These are phyloP conservation scores for Scylla paramamosain DNA, from an alignment of 1,140 invertebrate genomes.

Conservation along the genomic window DNA sequence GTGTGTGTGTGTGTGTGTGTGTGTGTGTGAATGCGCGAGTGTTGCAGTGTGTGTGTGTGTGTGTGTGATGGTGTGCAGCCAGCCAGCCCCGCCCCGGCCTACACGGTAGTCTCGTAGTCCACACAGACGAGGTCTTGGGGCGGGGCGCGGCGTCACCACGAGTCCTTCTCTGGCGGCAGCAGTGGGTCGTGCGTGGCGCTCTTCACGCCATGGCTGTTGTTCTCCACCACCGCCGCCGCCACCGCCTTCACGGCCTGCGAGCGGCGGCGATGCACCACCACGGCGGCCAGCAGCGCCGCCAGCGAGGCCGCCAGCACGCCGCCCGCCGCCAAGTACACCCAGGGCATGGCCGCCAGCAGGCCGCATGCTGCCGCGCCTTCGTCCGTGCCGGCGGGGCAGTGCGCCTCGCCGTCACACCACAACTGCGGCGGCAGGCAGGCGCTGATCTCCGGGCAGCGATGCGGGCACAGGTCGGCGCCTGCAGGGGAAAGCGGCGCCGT, in stretches of 20 bases:
- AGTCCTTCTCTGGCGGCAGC: slow-evolving; percentile 76
- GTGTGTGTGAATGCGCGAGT: neutral
- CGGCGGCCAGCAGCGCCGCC: slow-evolving; percentile 72
- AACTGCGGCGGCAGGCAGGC: slow-evolving; percentile 84
- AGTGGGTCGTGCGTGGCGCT: slow-evolving; percentile 74
- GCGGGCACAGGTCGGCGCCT: slow-evolving; percentile 76
- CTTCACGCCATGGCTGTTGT: slow-evolving; percentile 76
- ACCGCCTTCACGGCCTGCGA: slow-evolving; percentile 71
- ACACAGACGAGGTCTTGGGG: slow-evolving; percentile 74
- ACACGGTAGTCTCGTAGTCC: slow-evolving; percentile 77
- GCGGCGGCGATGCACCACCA: slow-evolving; percentile 70
- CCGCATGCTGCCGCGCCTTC: slow-evolving; percentile 76
- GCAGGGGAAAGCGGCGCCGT: slow-evolving; percentile 74
- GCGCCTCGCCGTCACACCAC: slow-evolving; percentile 81
- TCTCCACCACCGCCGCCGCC: slow-evolving; percentile 68
- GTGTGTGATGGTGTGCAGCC: neutral
- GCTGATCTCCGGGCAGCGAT: slow-evolving; percentile 79
- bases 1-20: neutral
- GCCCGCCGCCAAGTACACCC: slow-evolving; percentile 73
- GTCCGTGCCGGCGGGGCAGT: slow-evolving; percentile 78
- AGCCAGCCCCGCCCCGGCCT: slow-evolving; percentile 1
- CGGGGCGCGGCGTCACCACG: slow-evolving; percentile 77
- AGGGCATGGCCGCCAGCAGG: slow-evolving; percentile 74
- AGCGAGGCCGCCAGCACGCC: slow-evolving; percentile 70
- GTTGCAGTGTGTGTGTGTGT: neutral